A percentile compares a stretch with the other conserved stretches of the same genome.
These are phyloP conservation scores for Orchesellides sinensis DNA, from an alignment of 2,888 invertebrate species.

Conservation along the genomic window DNA sequence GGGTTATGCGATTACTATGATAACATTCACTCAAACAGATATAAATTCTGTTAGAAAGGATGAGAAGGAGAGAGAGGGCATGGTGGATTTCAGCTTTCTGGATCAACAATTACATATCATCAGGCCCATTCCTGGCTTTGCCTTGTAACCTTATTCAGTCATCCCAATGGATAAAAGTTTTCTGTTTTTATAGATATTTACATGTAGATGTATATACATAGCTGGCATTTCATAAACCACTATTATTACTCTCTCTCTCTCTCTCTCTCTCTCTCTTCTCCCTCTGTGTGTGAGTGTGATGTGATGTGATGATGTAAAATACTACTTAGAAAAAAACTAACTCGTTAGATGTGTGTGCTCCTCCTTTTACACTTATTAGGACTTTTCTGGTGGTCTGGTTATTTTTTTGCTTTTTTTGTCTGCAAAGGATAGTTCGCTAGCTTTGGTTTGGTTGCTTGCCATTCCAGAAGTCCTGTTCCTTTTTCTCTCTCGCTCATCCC, in stretches of 20 bases:
- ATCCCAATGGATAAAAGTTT: conserved; percentile 23
- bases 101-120: conserved; percentile 65
- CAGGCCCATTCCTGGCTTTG: conserved; percentile 26
- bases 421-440: no score
- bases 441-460: conserved; percentile 19
- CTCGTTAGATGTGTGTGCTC: conserved; percentile 55
- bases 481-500: conserved; percentile 11
- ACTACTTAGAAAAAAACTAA: conserved; percentile 45
- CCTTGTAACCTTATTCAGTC: conserved; percentile 57
- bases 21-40: conserved; percentile 41
- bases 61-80: neutral
- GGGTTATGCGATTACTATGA: conserved; percentile 54
- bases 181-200: neutral
- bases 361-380: conserved; percentile 67
- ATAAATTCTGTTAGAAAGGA: conserved; percentile 8
- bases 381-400: conserved; percentile 62
- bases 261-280: no score
- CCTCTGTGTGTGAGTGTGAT: conserved; percentile 25
- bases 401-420: conserved; percentile 2
- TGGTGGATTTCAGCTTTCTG: conserved; percentile 48
- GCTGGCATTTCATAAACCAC: conserved; percentile 41
- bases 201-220: conserved; percentile 13
- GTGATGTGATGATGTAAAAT: conserved; percentile 63
- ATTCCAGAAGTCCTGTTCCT: conserved; percentile 53
- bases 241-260: conserved; percentile 21